phyloP scores from a whole-genome alignment of 2,797 vertebrate species.

The Petrocephalus schoutedeni region DNA sequence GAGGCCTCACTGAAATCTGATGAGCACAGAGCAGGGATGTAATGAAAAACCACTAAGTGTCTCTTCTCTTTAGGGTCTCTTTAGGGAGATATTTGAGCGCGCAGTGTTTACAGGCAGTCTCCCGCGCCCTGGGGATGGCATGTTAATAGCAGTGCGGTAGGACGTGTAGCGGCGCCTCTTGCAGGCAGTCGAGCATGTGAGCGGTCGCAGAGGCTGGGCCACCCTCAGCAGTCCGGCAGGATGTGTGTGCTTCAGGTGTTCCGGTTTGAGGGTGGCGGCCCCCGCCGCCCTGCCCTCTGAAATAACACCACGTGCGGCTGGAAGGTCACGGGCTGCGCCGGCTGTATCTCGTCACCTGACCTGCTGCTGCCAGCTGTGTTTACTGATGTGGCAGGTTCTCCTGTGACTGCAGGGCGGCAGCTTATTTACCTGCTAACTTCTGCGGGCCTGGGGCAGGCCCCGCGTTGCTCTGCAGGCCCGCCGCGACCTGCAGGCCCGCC shows the following conservation, averaged over 20 bases:
- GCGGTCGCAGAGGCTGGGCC: background rate
- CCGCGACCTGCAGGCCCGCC: background rate
- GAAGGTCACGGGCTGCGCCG: background rate
- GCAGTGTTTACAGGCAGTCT: slow-evolving; percentile 21
- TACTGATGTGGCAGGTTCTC: background rate
- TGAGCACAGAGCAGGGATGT: background rate
- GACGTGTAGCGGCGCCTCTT: background rate
- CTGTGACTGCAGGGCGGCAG: background rate
- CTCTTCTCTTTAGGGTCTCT: slow-evolving; percentile 10
- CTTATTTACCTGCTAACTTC: background rate
- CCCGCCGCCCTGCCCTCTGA: background rate
- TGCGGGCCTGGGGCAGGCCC: background rate
- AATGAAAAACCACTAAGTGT: background rate
- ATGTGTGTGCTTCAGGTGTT: background rate
- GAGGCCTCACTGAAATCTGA: background rate
- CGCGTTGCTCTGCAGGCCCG: background rate
- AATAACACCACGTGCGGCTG: background rate
- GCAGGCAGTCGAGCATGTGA: background rate
- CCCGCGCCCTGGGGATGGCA: background rate
- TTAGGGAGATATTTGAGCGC: slow-evolving; percentile 21
- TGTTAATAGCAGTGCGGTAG: slow-evolving; percentile 18
- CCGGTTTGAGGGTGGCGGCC: background rate
- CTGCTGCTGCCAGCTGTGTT: background rate
- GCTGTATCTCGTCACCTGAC: background rate
- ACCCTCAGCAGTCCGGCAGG: background rate